Evolutionary conservation across 2,797 vertebrate genomes (phyloP), one percentile per base, ranked within the genome.

Genomic region (Peromyscus nudipes): DNA sequence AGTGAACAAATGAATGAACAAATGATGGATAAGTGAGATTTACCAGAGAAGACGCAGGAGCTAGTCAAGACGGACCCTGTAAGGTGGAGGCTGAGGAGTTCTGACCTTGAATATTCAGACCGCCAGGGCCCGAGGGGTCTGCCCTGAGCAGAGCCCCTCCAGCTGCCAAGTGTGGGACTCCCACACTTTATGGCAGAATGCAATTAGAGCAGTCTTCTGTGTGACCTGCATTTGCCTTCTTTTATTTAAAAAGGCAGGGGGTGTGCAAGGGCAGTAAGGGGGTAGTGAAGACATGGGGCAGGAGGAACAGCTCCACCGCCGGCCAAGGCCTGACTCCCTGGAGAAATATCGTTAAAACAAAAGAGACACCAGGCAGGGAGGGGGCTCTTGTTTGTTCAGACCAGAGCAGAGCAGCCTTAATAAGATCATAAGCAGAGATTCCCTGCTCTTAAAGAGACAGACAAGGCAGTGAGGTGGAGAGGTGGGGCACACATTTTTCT

Each of bases 401-500:
- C 94, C 75, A 76, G 69, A 97, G 95, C 75, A 98, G 95, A 97
- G 94, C 97, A 98, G 98, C 86, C 94, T 97, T 98, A 96, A 95
- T 97, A 96, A 96, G 87, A 97, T 97, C 96, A 95, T 96, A 97
- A 94, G 90, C 95, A 25, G 94, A 95, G 86, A 95, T 89, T 95
- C 97, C 97, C 76, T 40, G 86, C 69, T 97, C 49, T 82, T 90
- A 93, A 97, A 98, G 97, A 95, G 91, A 94, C 98, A 98, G 96
- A 17, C 64, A 65, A 37, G 96, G 83, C 67, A 89, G 92, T 91
- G 71, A 62, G 95, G 52, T 8, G 57, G 95, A 84, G 21, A 52
- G 4, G 11, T 6, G 6, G 71, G 17, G 64, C 40, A 27, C 31
- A 31, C 62, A 34, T 93, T 76, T 46, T 79, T 60, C 49, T 64